A percentile compares a stretch with the other conserved stretches of the same genome.
phyloP scores from a whole-genome alignment of 2,797 vertebrate species.

The Cheirogaleus major region DNA sequence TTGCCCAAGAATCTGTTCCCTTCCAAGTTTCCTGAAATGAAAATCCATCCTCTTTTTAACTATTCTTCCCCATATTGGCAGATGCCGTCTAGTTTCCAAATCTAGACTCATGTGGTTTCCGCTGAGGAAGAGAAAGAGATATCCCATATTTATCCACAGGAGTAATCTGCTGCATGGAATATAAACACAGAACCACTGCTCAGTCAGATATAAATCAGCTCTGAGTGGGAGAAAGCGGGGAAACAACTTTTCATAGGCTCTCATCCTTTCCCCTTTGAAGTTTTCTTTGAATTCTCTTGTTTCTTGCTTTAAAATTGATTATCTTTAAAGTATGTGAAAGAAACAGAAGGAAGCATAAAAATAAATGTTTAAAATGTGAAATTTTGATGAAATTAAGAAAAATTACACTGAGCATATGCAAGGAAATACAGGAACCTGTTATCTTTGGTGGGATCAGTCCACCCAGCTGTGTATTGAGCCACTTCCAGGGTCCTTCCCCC shows the following conservation, averaged over 20 bases:
- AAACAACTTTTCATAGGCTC: background rate
- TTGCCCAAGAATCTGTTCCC: conserved; percentile 41
- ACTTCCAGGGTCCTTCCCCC: background rate
- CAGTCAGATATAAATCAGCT: conserved; percentile 2
- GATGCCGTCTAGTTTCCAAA: conserved; percentile 31
- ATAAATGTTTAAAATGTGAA: conserved; percentile 20
- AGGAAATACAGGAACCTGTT: background rate
- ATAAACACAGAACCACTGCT: background rate
- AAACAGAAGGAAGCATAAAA: conserved; percentile 15
- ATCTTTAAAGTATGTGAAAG: background rate
- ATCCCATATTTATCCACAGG: background rate
- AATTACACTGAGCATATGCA: background rate
- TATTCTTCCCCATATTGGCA: background rate
- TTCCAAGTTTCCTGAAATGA: conserved; percentile 31
- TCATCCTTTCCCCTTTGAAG: background rate
- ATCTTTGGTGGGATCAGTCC: background rate
- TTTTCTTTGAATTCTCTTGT: conserved; percentile 11
- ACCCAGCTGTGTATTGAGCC: background rate
- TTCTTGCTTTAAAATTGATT: conserved; percentile 43
- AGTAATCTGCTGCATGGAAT: background rate
- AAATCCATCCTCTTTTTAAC: conserved; percentile 47
- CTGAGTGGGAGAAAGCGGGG: background rate
- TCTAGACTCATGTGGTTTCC: background rate
- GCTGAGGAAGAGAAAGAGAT: background rate
- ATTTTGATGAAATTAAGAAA: background rate